Evolutionary conservation across 2,113 vertebrate genomes (phyloP), one percentile per base, ranked within the genome.

Genomic region (Ophiodon elongatus): DNA sequence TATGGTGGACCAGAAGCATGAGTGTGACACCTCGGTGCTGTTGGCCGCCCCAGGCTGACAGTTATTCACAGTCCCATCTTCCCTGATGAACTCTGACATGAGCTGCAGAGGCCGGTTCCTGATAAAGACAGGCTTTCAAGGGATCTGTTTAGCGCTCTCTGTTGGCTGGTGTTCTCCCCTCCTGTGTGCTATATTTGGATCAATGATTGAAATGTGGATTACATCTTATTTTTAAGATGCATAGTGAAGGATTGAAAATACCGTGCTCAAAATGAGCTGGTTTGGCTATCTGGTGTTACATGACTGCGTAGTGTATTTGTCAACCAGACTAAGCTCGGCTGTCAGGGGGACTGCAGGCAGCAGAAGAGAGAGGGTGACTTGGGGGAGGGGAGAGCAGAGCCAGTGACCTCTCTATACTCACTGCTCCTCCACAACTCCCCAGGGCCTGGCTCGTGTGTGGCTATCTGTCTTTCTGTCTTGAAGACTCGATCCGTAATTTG

Each of bases 61-160:
- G 68, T 10, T 65, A 0, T 85, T 85, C 64, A 81, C 59, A 83
- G 84, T 35, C 76, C 76, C 6, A 52, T 52, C 72, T 80, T 82
- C 54, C 78, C 73, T 76, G 82, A 88, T 87, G 63, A 69, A 83
- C 85, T 88, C 76, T 88, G 88, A 90, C 86, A 83, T 84, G 82
- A 82, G 85, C 85, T 85, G 47, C 71, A 77, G 64, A 76, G 31
- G n/a, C 80, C 35, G 45, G 45, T 56, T 29, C 67, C 64, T 69
- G 79, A 81, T 83, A 80, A 63, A 89, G 79, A 86, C 69, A 1
- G 29, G 41, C 79, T 88, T 87, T 88, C 33, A 73, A 70, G 76
- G 47, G 72, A 77, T 73, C 59, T 76, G 47, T 70, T 76, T 27
- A 21, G 23, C 76, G 39, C 52, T 59, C 64, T 64, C n/a, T 66